Evolutionary conservation across 2,113 vertebrate species (phyloP), one percentile per base, ranked within the genome.

Genomic region (Psilopogon haemacephalus): DNA sequence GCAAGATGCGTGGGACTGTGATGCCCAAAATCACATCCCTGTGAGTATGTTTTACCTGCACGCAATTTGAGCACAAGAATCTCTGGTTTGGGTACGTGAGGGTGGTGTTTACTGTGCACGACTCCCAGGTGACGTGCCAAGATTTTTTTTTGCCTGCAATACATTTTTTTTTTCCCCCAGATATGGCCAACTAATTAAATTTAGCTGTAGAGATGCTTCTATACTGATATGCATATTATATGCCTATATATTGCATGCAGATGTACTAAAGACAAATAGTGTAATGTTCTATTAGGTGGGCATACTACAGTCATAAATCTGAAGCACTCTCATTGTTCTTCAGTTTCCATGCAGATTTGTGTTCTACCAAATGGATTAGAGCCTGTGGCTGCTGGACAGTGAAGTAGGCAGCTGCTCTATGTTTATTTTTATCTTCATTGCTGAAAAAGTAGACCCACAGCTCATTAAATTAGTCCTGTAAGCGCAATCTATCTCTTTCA

Each of bases 371-470:
- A 86, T 50, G 69, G 70, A 82, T 88, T 93, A 94, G 91, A 88
- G 59, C 67, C 73, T 74, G 20, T 92, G 87, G 54, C 82, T 90
- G 60, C 82, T 95, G 89, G 77, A 82, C 54, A 80, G 86, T 48
- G 81, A 93, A 93, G 74, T 21, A 84, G 54, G 70, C 91, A 95
- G 91, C 85, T 95, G 91, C 79, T 95, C 85, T 71, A 17, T 95
- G 95, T 91, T 96, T 94, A 95, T 96, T 96, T 96, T 96, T 96
- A 71, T 92, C 90, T 93, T 88, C 40, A 9, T 21, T 87, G 63
- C 56, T 91, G 68, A 91, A 90, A 84, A 87, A 83, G 56, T 90
- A 86, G 73, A 81, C 38, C 42, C 55, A 28, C 74, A 87, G 71
- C 64, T 95, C 84, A 48, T 94, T 94, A 70, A 94, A 88, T 93